Conservation (phyloP, 2,888 invertebrate species). For the Cryptosula pallasiana region DNA sequence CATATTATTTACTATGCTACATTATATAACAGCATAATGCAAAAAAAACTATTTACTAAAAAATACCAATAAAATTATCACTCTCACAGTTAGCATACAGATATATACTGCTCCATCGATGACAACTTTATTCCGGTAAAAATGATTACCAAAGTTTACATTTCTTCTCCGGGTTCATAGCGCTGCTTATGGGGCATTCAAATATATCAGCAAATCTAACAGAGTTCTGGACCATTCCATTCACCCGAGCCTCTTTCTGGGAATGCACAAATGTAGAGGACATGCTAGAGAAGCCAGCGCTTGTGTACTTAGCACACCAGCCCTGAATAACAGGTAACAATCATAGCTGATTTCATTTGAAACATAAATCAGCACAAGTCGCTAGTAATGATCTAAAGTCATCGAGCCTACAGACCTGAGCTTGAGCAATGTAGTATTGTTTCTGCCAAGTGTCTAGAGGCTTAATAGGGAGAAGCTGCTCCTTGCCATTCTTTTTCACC, state of each 20-base stretch:
- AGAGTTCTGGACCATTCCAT: constrained; percentile 19
- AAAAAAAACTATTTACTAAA: too few relatives aligned
- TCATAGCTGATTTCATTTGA: too few relatives aligned
- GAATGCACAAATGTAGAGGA: background rate
- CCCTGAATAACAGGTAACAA: background rate
- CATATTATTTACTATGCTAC: too few relatives aligned
- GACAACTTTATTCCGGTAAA: background rate
- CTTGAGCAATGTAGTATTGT: constrained; percentile 13
- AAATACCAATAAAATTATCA: too few relatives aligned
- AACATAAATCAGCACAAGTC: too few relatives aligned
- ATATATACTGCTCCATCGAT: too few relatives aligned
- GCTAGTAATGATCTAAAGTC: too few relatives aligned
- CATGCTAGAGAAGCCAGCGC: background rate
- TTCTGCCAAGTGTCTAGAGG: constrained; percentile 12
- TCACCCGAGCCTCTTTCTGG: constrained; percentile 11
- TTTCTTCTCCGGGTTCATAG: constrained; percentile 7
- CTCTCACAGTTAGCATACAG: too few relatives aligned
- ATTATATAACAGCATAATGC: too few relatives aligned
- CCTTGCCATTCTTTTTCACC: background rate
- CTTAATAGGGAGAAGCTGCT: background rate
- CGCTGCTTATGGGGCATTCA: background rate
- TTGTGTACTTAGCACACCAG: constrained; percentile 13
- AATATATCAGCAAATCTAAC: background rate
- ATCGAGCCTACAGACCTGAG: constrained; percentile 17
- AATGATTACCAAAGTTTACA: constrained; percentile 14